Conservation (phyloP, 2,888 invertebrate species). For the Cyclophora albipunctata region DNA sequence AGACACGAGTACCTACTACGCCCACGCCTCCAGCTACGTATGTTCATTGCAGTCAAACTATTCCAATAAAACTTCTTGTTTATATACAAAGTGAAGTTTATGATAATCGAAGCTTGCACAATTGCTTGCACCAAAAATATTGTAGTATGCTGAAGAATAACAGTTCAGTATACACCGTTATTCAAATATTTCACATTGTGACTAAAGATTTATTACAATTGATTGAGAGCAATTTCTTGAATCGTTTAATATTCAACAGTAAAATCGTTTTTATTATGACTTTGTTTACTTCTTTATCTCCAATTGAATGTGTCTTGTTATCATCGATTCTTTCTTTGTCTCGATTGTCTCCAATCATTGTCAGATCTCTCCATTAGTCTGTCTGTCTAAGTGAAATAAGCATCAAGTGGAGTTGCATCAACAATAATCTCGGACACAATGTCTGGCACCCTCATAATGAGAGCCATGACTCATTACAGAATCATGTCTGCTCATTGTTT, state of each 20-base stretch:
- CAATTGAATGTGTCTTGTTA: constrained; percentile 2
- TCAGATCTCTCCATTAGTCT: constrained; percentile 11
- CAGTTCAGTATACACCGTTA: too few relatives aligned
- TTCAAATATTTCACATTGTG: too few relatives aligned
- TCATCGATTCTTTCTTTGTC: constrained; percentile 1
- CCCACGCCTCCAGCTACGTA: too few relatives aligned
- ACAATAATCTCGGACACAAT: constrained; percentile 12
- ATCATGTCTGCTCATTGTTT: constrained; percentile 21
- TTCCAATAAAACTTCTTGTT: too few relatives aligned
- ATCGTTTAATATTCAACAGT: background rate
- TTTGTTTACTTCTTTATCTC: background rate
- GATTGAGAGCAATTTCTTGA: too few relatives aligned
- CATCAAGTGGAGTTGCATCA: constrained; percentile 16
- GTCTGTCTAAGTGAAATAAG: constrained; percentile 25
- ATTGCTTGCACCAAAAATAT: too few relatives aligned
- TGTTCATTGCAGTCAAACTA: too few relatives aligned
- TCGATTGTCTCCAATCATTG: constrained; percentile 11
- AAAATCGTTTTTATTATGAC: constrained; percentile 2
- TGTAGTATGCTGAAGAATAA: too few relatives aligned
- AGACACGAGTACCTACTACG: background rate
- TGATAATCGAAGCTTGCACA: too few relatives aligned
- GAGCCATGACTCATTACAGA: constrained; percentile 27
- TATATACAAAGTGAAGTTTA: too few relatives aligned
- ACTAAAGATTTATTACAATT: too few relatives aligned
- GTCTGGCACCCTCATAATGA: constrained; percentile 18